Conservation (phyloP, 2,113 vertebrate genomes). For the Etia nguti region DNA sequence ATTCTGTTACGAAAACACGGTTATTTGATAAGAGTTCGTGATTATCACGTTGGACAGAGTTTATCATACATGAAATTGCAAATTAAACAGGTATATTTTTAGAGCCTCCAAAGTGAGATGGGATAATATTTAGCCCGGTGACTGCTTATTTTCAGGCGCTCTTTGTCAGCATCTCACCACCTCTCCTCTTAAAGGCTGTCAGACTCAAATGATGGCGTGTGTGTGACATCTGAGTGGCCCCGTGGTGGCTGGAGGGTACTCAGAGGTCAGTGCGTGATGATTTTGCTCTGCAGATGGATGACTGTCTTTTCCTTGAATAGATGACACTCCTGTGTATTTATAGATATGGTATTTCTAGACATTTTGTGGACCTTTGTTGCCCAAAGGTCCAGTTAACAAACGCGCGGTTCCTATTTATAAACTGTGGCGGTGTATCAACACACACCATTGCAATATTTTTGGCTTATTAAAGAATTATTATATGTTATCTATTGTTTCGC, state of each 20-base stretch:
- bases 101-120: not conserved
- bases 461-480: slow-evolving; percentile 38
- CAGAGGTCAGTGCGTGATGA: slow-evolving; percentile 33
- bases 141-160: not conserved
- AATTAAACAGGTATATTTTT: not conserved
- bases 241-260: not conserved
- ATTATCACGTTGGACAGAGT: not conserved
- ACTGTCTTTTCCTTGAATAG: slow-evolving; percentile 7
- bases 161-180: not conserved
- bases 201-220: not conserved
- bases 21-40: not conserved
- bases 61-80: not conserved
- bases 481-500: slow-evolving; percentile 50
- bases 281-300: not conserved
- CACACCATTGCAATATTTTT: slow-evolving; percentile 34
- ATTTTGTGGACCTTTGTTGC: slow-evolving; percentile 26
- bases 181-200: not conserved
- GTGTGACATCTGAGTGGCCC: slow-evolving; percentile 20
- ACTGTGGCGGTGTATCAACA: slow-evolving; percentile 31
- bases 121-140: too few species aligned
- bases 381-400: slow-evolving; percentile 22
- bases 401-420: slow-evolving; percentile 49
- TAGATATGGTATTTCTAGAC: slow-evolving; percentile 36
- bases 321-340: slow-evolving; percentile 36
- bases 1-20: not conserved